Evolutionary conservation across 1,140 invertebrate species (phyloP).

Genomic region (Platyscapa corneri): DNA sequence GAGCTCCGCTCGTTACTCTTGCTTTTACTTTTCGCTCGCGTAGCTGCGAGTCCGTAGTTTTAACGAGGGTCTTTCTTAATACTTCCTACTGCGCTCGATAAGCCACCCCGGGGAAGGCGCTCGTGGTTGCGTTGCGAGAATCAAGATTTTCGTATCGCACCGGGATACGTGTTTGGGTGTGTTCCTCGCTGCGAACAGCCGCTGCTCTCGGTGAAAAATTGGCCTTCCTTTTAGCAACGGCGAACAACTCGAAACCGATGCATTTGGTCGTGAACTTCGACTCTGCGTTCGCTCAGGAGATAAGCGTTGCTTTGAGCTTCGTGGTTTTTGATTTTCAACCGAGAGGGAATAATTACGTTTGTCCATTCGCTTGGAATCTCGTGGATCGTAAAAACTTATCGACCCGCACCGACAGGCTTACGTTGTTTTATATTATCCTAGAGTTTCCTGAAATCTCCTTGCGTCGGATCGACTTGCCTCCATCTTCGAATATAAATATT

Average conservation of each 20-base stretch:
- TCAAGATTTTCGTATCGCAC: not conserved
- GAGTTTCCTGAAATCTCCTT: not conserved
- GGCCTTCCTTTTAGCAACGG: too few relatives aligned
- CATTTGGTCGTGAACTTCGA: too few relatives aligned
- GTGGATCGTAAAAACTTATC: too few relatives aligned
- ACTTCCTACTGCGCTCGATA: not conserved
- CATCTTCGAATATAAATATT: not conserved
- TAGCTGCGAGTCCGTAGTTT: not conserved
- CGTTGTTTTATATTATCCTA: not conserved
- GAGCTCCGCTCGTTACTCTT: not conserved
- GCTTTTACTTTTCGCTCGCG: too few relatives aligned
- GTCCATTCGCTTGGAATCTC: too few relatives aligned
- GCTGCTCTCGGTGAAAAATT: too few relatives aligned
- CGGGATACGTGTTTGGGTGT: not conserved
- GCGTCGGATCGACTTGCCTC: not conserved
- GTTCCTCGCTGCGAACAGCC: not conserved
- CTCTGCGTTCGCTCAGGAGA: too few relatives aligned
- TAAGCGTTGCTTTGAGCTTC: too few relatives aligned
- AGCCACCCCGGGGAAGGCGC: not conserved
- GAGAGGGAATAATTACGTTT: too few relatives aligned
- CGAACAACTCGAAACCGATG: too few relatives aligned
- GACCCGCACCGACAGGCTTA: not conserved
- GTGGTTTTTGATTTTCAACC: too few relatives aligned
- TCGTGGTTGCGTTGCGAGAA: not conserved
- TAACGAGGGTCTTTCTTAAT: conserved; percentile 5